Conservation (phyloP, 2,797 vertebrate genomes). For the Enteromius trimaculatus region DNA sequence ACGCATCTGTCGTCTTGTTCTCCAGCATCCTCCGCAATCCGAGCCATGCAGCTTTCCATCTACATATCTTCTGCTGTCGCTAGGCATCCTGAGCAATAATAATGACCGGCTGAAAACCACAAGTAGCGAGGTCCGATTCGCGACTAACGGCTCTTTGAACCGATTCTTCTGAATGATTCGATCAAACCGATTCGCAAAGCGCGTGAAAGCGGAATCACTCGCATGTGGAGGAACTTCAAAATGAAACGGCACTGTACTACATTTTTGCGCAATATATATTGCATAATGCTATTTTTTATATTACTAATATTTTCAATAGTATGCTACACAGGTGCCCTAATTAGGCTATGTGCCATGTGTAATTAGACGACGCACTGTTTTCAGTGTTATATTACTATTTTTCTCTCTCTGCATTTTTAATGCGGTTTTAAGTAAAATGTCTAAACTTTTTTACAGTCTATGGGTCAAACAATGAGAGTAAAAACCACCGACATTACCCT, state of each 20-base stretch:
- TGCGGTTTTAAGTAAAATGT: neutral
- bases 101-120: constrained; percentile 75
- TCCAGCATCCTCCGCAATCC: constrained; percentile 70
- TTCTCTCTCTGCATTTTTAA: neutral
- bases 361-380: neutral
- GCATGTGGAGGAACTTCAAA: neutral
- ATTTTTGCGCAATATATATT: neutral
- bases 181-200: neutral
- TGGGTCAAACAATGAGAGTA: neutral
- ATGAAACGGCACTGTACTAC: neutral
- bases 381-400: neutral
- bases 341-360: neutral
- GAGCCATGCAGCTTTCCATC: constrained; percentile 62
- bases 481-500: neutral
- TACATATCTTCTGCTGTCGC: constrained; percentile 61
- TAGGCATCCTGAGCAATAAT: constrained; percentile 67
- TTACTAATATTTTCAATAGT: neutral
- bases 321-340: neutral
- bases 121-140: constrained; percentile 67
- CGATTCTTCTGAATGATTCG: constrained; percentile 14
- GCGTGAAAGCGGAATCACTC: neutral
- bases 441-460: neutral
- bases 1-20: constrained; percentile 66
- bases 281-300: neutral
- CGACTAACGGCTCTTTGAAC: constrained; percentile 37